Base-by-base conservation (phyloP, 2,113 vertebrate species). In the Mugil cephalus region DNA sequence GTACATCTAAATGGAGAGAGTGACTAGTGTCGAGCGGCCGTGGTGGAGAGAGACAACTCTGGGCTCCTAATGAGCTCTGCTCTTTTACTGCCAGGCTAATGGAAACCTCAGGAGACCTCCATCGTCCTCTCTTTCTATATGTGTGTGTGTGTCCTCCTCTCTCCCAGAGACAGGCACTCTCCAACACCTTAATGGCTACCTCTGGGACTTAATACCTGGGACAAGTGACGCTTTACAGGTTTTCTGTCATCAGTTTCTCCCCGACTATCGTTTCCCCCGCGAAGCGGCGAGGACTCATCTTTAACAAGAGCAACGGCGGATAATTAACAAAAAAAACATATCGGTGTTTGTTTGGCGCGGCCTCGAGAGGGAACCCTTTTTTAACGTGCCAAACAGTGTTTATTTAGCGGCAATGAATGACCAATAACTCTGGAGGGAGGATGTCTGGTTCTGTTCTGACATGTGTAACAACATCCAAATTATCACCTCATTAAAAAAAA, bases 11-110 rank as follows among this genome's bases (percentile, higher is more conserved):
- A 81, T 53, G 87, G 81, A 87, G 86, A 64, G 82, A 90, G 88
- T 65, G 85, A 89, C 64, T 40, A 40, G 79, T 84, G 86, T 86
- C 60, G 61, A 74, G 73, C 79, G 51, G 79, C 82, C 71, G 0
- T 2, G 74, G 67, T 34, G 72, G 69, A 70, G 52, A 48, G 86
- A 79, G 82, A 85, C 83, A 68, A 86, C 87, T 85, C 84, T 10
- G 73, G 79, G 77, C 76, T 88, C 86, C 88, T 94, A 94, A 94
- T 93, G 89, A 91, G 91, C 87, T 87, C 87, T 90, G 89, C 91
- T 91, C 89, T 93, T 93, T 93, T 92, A 84, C 88, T 80, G 85
- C 88, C 87, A 75, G 87, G 84, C 91, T 93, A 90, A 93, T 90
- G 89, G 87, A 91, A 93, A 91, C 87, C 91, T 90, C 83, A 3